Evolutionary conservation across 35 echinoderm and acorn worm species (phyloP).

Genomic region (Apostichopus parvimensis): DNA sequence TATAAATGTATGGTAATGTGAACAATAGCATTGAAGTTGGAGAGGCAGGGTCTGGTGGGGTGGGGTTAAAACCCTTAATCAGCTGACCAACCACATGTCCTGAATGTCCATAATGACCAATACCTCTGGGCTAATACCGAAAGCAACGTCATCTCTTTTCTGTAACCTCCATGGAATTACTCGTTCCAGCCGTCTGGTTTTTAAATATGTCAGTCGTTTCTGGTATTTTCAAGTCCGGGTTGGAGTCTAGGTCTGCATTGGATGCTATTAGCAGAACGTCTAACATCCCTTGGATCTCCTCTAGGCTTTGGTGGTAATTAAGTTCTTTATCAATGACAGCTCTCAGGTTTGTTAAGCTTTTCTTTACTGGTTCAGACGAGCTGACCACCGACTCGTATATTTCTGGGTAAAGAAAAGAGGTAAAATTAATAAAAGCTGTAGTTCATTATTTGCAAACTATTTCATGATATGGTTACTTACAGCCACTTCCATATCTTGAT

Average conservation of each 20-base stretch:
- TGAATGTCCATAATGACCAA: background rate
- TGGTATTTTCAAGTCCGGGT: slow-evolving; percentile 20
- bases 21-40: too few relatives aligned
- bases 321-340: slow-evolving; percentile 70
- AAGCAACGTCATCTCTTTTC: background rate
- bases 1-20: too few relatives aligned
- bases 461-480: too few relatives aligned
- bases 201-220: slow-evolving; percentile 4
- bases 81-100: too few relatives aligned
- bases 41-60: too few relatives aligned
- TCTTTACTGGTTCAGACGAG: slow-evolving; percentile 58
- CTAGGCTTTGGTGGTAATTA: slow-evolving; percentile 72
- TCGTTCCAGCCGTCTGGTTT: background rate
- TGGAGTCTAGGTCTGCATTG: slow-evolving; percentile 47
- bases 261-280: slow-evolving; percentile 86
- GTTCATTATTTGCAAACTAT: too few relatives aligned
- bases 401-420: slow-evolving; percentile 60
- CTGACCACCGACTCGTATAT: slow-evolving; percentile 79
- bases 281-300: slow-evolving; percentile 86
- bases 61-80: too few relatives aligned
- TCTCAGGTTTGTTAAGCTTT: slow-evolving; percentile 56
- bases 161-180: background rate
- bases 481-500: too few relatives aligned
- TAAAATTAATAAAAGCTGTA: too few relatives aligned
- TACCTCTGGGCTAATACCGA: background rate